Percentiles rank a stretch among this genome's conserved stretches.
These are phyloP conservation scores for Desmodus rotundus DNA, from an alignment of 2,113 vertebrate species.

Conservation along the genomic window DNA sequence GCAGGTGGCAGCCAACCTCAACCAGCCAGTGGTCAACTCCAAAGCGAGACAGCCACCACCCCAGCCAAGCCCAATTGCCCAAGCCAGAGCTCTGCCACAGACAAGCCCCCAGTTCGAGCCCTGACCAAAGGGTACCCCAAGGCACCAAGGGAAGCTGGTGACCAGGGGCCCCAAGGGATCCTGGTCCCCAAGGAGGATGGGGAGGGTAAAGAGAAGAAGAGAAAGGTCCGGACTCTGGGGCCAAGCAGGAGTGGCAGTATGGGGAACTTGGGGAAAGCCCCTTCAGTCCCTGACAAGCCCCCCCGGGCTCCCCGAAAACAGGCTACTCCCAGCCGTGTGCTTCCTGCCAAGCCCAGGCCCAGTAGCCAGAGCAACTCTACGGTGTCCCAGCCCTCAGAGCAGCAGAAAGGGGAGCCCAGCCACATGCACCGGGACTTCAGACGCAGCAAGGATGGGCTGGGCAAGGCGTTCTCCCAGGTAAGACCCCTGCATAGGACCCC, in stretches of 20 bases:
- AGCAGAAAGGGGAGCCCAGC: slow-evolving; percentile 83
- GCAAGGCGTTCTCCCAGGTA: slow-evolving; percentile 82
- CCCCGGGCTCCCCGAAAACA: slow-evolving; percentile 86
- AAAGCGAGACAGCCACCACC: slow-evolving; percentile 71
- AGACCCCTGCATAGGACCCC: slow-evolving; percentile 84
- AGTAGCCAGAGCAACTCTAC: slow-evolving; percentile 81
- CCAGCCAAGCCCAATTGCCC: slow-evolving; percentile 65
- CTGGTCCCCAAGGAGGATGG: slow-evolving; percentile 86
- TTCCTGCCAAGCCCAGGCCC: slow-evolving; percentile 80
- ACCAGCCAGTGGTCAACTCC: slow-evolving; percentile 62
- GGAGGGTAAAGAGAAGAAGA: slow-evolving; percentile 83
- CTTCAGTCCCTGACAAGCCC: slow-evolving; percentile 33
- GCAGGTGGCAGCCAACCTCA: slow-evolving; percentile 65
- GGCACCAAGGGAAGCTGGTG: slow-evolving; percentile 87
- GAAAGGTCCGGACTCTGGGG: slow-evolving; percentile 77
- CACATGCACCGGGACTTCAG: slow-evolving; percentile 84
- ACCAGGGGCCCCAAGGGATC: slow-evolving; percentile 75
- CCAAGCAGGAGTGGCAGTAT: slow-evolving; percentile 76
- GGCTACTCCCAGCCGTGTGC: slow-evolving; percentile 85
- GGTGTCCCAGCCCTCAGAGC: slow-evolving; percentile 81
- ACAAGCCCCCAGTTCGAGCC: slow-evolving; percentile 72
- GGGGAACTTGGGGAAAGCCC: slow-evolving; percentile 73
- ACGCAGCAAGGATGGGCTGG: slow-evolving; percentile 84
- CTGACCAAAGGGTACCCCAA: slow-evolving; percentile 77
- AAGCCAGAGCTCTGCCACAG: slow-evolving; percentile 63